phyloP scores from a whole-genome alignment of 2,888 invertebrate genomes.

The Julus scandinavius region DNA sequence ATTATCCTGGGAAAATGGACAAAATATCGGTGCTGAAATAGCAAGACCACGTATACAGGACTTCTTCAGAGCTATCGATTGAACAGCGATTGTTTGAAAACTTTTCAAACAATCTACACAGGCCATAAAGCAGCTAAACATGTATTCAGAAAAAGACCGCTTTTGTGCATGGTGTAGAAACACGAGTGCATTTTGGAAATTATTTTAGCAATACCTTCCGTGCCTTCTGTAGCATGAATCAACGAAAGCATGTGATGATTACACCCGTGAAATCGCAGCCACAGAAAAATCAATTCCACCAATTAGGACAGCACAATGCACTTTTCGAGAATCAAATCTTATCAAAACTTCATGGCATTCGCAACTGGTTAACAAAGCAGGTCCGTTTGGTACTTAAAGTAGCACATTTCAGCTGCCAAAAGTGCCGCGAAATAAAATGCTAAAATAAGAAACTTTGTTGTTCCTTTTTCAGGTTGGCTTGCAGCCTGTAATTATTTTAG shows the following conservation, averaged over 20 bases:
- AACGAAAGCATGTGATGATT: constrained; percentile 6
- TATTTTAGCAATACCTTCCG: constrained; percentile 52
- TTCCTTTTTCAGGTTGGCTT: no score
- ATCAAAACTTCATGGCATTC: neutral
- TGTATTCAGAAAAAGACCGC: neutral
- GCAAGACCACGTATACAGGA: neutral
- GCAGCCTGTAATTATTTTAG: no score
- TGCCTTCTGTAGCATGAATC: constrained; percentile 55
- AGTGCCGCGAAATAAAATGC: no score
- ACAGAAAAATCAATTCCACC: constrained; percentile 39
- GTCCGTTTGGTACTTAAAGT: neutral
- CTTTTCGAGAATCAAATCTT: neutral
- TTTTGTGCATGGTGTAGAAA: constrained; percentile 7
- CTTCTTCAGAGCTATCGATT: neutral
- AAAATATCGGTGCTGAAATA: neutral
- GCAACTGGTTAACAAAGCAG: neutral
- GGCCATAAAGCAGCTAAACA: neutral
- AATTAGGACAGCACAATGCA: constrained; percentile 23
- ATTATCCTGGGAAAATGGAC: neutral
- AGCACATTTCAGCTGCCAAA: no score
- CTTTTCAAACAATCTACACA: neutral
- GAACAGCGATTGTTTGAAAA: neutral
- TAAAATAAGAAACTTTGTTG: no score
- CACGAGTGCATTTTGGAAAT: constrained; percentile 22
- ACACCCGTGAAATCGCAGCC: constrained; percentile 40